A percentile compares a stretch with the other conserved stretches of the same genome.
Evolutionary conservation across 2,888 invertebrate genomes (phyloP).

Genomic region (Punctoribates punctum): DNA sequence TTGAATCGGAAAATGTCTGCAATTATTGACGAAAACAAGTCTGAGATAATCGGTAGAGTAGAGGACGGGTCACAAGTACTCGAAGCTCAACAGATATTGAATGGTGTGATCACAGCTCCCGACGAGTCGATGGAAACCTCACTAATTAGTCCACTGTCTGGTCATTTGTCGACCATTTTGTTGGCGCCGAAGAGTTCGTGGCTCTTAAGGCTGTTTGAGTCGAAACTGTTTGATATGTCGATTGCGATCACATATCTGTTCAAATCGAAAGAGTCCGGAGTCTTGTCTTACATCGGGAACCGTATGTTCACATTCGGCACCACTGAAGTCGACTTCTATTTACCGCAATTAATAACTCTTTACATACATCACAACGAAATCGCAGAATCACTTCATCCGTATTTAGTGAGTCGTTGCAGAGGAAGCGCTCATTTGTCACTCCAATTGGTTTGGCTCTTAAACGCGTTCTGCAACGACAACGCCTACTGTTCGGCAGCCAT

Average conservation of each 20-base stretch:
- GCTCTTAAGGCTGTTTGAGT: constrained; percentile 86
- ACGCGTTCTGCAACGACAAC: constrained; percentile 81
- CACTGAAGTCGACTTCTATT: constrained; percentile 90
- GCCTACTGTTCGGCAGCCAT: not conserved
- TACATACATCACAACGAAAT: constrained; percentile 97
- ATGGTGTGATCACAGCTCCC: not conserved
- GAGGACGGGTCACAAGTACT: too few relatives aligned
- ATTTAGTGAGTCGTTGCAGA: constrained; percentile 74
- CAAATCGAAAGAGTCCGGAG: constrained; percentile 96
- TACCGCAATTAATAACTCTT: constrained; percentile 96
- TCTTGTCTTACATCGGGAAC: constrained; percentile 95
- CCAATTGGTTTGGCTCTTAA: constrained; percentile 91
- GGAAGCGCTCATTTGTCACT: constrained; percentile 92
- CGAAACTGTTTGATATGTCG: constrained; percentile 94
- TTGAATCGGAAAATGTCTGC: not conserved
- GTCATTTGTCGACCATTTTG: constrained; percentile 36
- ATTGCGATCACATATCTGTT: constrained; percentile 98
- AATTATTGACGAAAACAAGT: not conserved
- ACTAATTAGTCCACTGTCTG: not conserved
- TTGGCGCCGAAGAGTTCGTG: constrained; percentile 54
- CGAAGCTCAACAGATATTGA: not conserved
- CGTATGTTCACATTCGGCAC: constrained; percentile 92
- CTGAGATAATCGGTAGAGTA: not conserved
- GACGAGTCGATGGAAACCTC: not conserved
- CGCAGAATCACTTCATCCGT: constrained; percentile 85